phyloP scores from a whole-genome alignment of 2,888 invertebrate species.

The Phytoseiulus persimilis region DNA sequence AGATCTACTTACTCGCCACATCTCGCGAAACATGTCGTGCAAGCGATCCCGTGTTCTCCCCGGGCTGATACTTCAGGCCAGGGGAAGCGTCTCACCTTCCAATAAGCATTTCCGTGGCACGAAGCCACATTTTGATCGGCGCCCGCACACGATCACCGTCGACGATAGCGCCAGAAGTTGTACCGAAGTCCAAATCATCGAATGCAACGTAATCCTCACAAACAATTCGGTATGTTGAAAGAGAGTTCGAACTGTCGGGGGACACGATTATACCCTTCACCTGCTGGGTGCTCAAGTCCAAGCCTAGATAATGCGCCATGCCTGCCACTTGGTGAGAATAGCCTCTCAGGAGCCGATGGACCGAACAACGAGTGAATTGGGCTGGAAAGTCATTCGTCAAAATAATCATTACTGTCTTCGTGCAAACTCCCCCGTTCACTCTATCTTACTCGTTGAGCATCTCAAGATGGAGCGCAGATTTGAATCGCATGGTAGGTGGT shows the following conservation, averaged over 20 bases:
- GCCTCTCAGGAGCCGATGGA: too few relatives aligned
- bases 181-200: slow-evolving; percentile 46
- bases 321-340: not conserved
- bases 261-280: slow-evolving; percentile 78
- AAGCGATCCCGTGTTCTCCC: too few relatives aligned
- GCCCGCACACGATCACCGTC: slow-evolving; percentile 60
- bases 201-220: not conserved
- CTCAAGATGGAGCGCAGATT: too few relatives aligned
- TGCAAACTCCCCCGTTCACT: too few relatives aligned
- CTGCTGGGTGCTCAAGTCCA: slow-evolving; percentile 51
- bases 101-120: slow-evolving; percentile 81
- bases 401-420: too few relatives aligned
- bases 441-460: too few relatives aligned
- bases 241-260: slow-evolving; percentile 49
- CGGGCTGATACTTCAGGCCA: too few relatives aligned
- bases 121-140: slow-evolving; percentile 88
- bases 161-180: slow-evolving; percentile 60
- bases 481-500: too few relatives aligned
- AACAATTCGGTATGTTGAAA: not conserved
- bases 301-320: slow-evolving; percentile 43
- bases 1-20: too few relatives aligned
- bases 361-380: too few relatives aligned
- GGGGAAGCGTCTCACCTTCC: slow-evolving; percentile 60
- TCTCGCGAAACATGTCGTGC: too few relatives aligned
- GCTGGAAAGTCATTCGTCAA: too few relatives aligned